Conservation (phyloP, 2,113 vertebrate genomes). For the Helogale parvula region DNA sequence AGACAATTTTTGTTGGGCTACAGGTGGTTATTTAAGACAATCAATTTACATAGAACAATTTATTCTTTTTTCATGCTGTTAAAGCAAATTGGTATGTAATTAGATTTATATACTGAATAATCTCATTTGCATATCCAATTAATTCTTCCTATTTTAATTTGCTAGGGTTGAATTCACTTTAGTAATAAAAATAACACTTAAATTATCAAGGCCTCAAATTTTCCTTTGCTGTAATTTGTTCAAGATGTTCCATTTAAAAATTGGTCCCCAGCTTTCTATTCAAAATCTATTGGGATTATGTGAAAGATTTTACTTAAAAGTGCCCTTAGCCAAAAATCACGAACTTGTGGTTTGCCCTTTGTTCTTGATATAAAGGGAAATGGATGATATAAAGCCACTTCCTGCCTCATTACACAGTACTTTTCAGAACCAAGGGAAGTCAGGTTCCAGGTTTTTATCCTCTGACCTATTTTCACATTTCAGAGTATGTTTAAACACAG, state of each 20-base stretch:
- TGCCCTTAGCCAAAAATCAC: background rate
- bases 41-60: constrained; percentile 83
- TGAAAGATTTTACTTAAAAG: background rate
- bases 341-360: background rate
- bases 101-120: constrained; percentile 93
- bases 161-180: constrained; percentile 88
- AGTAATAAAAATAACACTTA: constrained; percentile 86
- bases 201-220: constrained; percentile 83
- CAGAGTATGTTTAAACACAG: background rate
- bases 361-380: background rate
- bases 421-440: background rate
- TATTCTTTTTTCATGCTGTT: constrained; percentile 87
- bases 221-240: constrained; percentile 81
- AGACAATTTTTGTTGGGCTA: constrained; percentile 75
- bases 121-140: constrained; percentile 93
- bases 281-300: background rate
- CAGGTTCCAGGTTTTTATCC: background rate
- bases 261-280: constrained; percentile 59
- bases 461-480: background rate
- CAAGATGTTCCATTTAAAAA: constrained; percentile 81
- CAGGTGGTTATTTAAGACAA: constrained; percentile 86
- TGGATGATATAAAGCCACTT: background rate
- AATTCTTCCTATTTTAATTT: constrained; percentile 92
- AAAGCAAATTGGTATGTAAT: constrained; percentile 90
- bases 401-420: background rate